Evolutionary conservation across 1,140 invertebrate species (phyloP), one percentile per base, ranked within the genome.

Genomic region (Drepana arcuata): DNA sequence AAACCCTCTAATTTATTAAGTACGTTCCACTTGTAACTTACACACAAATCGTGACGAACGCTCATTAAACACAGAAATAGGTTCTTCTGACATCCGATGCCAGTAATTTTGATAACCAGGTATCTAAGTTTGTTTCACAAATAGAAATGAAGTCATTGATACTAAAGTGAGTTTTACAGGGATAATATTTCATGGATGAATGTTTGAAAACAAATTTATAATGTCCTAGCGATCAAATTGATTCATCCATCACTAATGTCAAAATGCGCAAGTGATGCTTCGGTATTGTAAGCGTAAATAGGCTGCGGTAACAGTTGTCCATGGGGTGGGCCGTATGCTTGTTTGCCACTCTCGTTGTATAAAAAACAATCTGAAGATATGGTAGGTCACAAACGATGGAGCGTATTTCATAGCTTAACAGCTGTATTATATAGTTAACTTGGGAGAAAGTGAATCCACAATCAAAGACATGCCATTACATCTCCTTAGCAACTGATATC

Each of bases 61-160:
- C 60, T 69, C 66, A 68, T 71, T 67, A 71, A 53, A 53, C 56
- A 51, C 62, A 45, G 50, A 62, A 63, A 63, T 49, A 54, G 50
- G 48, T 57, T 65, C 63, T 67, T 61, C 56, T 49, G 52, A 66
- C 60, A 69, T 69, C 56, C 36, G 53, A 73, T 54, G 55, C 34
- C 52, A 46, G 43, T 52, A 65, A 67, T 72, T 69, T 58, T 11
- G 38, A 37, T 23, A 33, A 36, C 34, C 30, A 49, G 47, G 55
- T 47, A 59, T 61, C 16, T 26, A 35, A 34, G 41, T 28, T 29
- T 27, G 26, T 14, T 16, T 31, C 16, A 29, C 21, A 34, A 12
- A 30, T 31, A 35, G 16, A 15, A 38, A 46, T 46, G 26, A 21
- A 46, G 32, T 12, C 39, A 40, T 42, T 13, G 27, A 41, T 44